These are phyloP conservation scores for Tortrix viridana DNA, from an alignment of 2,888 invertebrate species.

Conservation along the genomic window DNA sequence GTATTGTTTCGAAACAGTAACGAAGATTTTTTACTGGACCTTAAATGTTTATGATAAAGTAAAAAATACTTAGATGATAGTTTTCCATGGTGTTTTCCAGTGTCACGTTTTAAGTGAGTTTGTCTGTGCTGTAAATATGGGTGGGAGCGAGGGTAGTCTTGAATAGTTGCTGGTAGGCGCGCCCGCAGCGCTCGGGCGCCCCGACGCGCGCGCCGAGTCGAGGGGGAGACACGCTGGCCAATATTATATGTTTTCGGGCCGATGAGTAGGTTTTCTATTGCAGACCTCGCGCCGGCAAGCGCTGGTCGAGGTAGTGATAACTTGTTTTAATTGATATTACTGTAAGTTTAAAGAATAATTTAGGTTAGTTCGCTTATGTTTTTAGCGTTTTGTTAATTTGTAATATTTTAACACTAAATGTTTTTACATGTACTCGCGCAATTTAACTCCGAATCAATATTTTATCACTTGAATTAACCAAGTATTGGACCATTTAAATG, in stretches of 20 bases:
- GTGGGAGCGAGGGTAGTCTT: slow-evolving; percentile 49
- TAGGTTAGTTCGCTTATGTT: slow-evolving; percentile 76
- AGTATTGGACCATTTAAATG: slow-evolving; percentile 64
- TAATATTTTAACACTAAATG: slow-evolving; percentile 75
- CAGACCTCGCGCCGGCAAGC: slow-evolving; percentile 49
- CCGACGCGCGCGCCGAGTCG: slow-evolving; percentile 16
- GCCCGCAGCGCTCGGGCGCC: slow-evolving; percentile 16
- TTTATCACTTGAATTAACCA: slow-evolving; percentile 61
- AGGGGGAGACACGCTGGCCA: slow-evolving; percentile 64
- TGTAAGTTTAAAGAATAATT: slow-evolving; percentile 70
- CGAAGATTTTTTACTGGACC: slow-evolving; percentile 71
- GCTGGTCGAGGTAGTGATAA: slow-evolving; percentile 69
- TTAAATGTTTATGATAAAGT: slow-evolving; percentile 42
- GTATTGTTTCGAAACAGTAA: slow-evolving; percentile 54
- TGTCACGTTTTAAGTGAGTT: slow-evolving; percentile 44
- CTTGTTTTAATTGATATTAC: slow-evolving; percentile 77
- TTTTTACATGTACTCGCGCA: slow-evolving; percentile 67
- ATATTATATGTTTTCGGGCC: slow-evolving; percentile 84
- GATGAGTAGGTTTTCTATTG: slow-evolving; percentile 74
- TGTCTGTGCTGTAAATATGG: slow-evolving; percentile 63
- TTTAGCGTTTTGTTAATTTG: slow-evolving; percentile 80
- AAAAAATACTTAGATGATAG: slow-evolving; percentile 25
- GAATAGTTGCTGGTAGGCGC: slow-evolving; percentile 40
- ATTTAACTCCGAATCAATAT: slow-evolving; percentile 68
- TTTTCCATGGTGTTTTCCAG: slow-evolving; percentile 31